phyloP scores from a whole-genome alignment of 2,888 invertebrate species.

The Drosophila falleni region DNA sequence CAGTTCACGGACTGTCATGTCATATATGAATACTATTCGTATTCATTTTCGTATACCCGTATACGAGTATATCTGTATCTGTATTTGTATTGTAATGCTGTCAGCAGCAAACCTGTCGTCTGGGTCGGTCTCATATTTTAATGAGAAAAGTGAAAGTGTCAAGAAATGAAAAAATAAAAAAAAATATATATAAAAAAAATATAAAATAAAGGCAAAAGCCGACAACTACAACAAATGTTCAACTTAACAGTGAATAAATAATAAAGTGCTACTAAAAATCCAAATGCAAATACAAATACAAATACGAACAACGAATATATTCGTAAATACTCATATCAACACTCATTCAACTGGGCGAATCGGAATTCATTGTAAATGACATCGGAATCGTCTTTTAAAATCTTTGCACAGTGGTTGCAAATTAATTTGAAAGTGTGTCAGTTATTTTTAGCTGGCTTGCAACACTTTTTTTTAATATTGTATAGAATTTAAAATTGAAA shows the following conservation, averaged over 20 bases:
- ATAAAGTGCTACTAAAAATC: conserved; percentile 57
- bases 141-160: conserved; percentile 80
- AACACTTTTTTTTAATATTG: not conserved
- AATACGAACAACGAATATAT: conserved; percentile 12
- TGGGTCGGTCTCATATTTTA: conserved; percentile 74
- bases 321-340: conserved; percentile 14
- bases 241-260: conserved; percentile 74
- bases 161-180: conserved; percentile 61
- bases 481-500: too few relatives aligned
- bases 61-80: not conserved
- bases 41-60: conserved; percentile 15
- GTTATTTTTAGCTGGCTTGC: not conserved
- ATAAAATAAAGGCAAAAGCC: conserved; percentile 38
- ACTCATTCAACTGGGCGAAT: conserved; percentile 4
- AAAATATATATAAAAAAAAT: conserved; percentile 16
- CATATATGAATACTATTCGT: conserved; percentile 25
- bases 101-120: conserved; percentile 60
- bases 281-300: conserved; percentile 44
- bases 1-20: conserved; percentile 37
- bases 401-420: conserved; percentile 1
- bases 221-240: conserved; percentile 30
- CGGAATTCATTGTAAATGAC: conserved; percentile 8
- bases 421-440: not conserved
- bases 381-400: not conserved
- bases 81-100: conserved; percentile 42